These are phyloP conservation scores for Meandrusa payeni DNA, from an alignment of 2,888 invertebrate species.

Conservation along the genomic window DNA sequence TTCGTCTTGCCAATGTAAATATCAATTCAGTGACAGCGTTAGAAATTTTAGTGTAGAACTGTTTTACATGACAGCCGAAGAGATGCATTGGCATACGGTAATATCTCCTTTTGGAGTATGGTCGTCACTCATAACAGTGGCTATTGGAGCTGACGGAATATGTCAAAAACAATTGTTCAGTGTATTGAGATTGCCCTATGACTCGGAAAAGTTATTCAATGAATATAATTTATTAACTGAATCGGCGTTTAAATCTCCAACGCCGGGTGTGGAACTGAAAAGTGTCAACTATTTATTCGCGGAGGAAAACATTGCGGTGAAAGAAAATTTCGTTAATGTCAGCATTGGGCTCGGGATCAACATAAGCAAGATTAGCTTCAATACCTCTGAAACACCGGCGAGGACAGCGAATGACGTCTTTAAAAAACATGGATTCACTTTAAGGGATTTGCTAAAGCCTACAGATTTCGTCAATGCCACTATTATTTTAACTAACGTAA, in stretches of 20 bases:
- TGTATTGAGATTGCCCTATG: slow-evolving; percentile 53
- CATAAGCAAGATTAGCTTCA: slow-evolving; percentile 51
- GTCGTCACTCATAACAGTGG: slow-evolving; percentile 60
- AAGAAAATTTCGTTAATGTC: slow-evolving; percentile 38
- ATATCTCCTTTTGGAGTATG: slow-evolving; percentile 68
- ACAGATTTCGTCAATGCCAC: slow-evolving; percentile 77
- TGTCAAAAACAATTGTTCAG: slow-evolving; percentile 48
- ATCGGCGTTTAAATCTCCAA: slow-evolving; percentile 42
- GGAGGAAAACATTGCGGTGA: slow-evolving; percentile 49
- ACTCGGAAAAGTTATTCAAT: slow-evolving; percentile 35
- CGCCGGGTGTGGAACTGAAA: slow-evolving; percentile 48
- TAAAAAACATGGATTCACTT: slow-evolving; percentile 48
- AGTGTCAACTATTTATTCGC: slow-evolving; percentile 61
- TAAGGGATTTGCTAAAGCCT: slow-evolving; percentile 55
- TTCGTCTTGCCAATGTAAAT: slow-evolving; percentile 45
- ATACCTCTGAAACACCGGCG: slow-evolving; percentile 45
- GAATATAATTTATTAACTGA: slow-evolving; percentile 49
- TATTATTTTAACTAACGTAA: slow-evolving; percentile 83
- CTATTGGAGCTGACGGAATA: slow-evolving; percentile 54
- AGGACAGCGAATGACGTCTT: slow-evolving; percentile 53
- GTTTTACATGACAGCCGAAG: slow-evolving; percentile 50
- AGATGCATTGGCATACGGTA: slow-evolving; percentile 57
- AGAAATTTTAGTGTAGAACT: slow-evolving; percentile 61
- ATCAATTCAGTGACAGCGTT: slow-evolving; percentile 55
- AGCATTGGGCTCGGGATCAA: slow-evolving; percentile 53